Evolutionary conservation across 1,140 invertebrate genomes (phyloP).

Genomic region (Megalopta genalis): DNA sequence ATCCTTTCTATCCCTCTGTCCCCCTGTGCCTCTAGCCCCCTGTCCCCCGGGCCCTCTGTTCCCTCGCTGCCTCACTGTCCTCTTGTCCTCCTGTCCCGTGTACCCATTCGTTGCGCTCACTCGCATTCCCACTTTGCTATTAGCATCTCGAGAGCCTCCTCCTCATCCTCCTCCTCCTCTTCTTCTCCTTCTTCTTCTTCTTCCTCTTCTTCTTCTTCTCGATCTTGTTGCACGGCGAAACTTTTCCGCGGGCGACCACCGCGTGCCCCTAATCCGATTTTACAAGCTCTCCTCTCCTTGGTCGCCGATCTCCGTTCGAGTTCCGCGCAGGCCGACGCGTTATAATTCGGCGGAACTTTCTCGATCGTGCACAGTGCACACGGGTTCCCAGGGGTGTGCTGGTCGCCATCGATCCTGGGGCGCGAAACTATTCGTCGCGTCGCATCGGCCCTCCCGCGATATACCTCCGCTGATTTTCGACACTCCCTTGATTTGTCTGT

Average conservation of each 20-base stretch:
- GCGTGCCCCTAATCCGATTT: not conserved
- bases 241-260: not conserved
- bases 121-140: constrained; percentile 5
- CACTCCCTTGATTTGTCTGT: constrained; percentile 63
- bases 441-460: constrained; percentile 4
- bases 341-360: not conserved
- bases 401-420: constrained; percentile 41
- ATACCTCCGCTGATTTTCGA: constrained; percentile 42
- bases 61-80: too few species aligned
- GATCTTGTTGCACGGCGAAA: not conserved
- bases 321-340: too few species aligned
- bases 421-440: constrained; percentile 10
- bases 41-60: not conserved
- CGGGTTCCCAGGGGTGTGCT: constrained; percentile 8
- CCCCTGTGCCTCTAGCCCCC: too few species aligned
- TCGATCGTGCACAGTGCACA: constrained; percentile 1
- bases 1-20: constrained; percentile 1
- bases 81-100: not conserved
- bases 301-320: not conserved
- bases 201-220: not conserved
- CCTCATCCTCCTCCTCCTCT: not conserved
- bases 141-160: constrained; percentile 1
- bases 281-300: not conserved
- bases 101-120: not conserved
- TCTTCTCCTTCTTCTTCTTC: too few species aligned